Conservation (phyloP, 2,888 invertebrate species). For the Hyposoter dolosus region DNA sequence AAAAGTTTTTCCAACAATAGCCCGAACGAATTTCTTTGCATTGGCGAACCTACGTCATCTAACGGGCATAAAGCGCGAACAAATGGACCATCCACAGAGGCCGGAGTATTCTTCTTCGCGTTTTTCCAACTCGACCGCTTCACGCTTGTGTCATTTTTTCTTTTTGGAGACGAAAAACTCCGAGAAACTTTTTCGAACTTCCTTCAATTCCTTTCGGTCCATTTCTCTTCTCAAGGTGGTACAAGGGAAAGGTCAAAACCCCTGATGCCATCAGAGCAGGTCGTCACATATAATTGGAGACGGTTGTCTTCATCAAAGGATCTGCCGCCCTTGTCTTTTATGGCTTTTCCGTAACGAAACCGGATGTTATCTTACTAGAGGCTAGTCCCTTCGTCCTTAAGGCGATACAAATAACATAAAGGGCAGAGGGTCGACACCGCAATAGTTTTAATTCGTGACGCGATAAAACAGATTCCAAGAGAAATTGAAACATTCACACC, state of each 20-base stretch:
- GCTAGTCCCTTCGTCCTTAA: neutral
- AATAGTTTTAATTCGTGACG: neutral
- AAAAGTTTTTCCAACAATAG: slow-evolving; percentile 37
- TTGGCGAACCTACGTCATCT: neutral
- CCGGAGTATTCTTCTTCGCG: slow-evolving; percentile 16
- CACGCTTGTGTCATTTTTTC: neutral
- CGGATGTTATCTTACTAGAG: slow-evolving; percentile 38
- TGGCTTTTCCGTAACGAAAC: slow-evolving; percentile 58
- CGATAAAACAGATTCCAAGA: neutral
- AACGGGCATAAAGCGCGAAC: slow-evolving; percentile 22
- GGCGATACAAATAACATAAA: neutral
- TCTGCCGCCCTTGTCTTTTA: slow-evolving; percentile 53
- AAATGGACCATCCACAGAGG: slow-evolving; percentile 38
- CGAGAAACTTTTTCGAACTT: slow-evolving; percentile 23
- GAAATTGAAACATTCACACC: neutral
- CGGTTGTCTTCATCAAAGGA: slow-evolving; percentile 50
- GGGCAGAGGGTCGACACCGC: neutral
- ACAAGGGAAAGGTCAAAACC: slow-evolving; percentile 29
- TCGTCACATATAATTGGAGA: slow-evolving; percentile 68
- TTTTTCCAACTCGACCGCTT: slow-evolving; percentile 7
- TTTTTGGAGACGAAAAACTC: slow-evolving; percentile 28
- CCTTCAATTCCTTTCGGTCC: slow-evolving; percentile 28
- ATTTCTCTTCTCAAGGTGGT: neutral
- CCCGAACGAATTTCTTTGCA: slow-evolving; percentile 40
- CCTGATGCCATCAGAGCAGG: slow-evolving; percentile 41